Conservation (phyloP, 2,113 vertebrate genomes). For the Oncorhynchus masou region DNA sequence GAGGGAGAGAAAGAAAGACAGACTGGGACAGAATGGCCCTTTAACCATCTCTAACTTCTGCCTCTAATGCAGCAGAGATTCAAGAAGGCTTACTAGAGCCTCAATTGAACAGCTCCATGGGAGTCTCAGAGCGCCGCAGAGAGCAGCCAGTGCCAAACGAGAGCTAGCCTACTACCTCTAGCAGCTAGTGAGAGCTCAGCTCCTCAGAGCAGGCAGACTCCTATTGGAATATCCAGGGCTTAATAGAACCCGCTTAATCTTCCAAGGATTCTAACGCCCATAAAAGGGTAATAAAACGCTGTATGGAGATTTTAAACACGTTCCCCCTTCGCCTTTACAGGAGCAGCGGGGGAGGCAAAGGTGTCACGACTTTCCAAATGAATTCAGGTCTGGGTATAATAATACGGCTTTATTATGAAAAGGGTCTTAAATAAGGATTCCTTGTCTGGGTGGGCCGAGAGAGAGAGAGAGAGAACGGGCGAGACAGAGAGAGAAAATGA, state of each 20-base stretch:
- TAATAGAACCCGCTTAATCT: conserved; percentile 77
- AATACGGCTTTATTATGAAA: conserved; percentile 35
- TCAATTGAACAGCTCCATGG: conserved; percentile 66
- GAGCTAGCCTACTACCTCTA: conserved; percentile 34
- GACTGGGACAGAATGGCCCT: conserved; percentile 31
- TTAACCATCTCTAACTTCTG: conserved; percentile 57
- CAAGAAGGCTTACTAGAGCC: conserved; percentile 60
- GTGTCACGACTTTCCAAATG: conserved; percentile 60
- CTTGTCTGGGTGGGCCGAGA: conserved; percentile 45
- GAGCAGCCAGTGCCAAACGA: conserved; percentile 49
- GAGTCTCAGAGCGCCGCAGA: conserved; percentile 25
- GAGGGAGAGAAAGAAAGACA: conserved; percentile 23
- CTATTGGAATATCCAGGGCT: conserved; percentile 79
- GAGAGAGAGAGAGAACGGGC: no score
- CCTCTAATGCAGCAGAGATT: conserved; percentile 57
- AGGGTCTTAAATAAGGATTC: conserved; percentile 57
- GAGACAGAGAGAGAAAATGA: no score
- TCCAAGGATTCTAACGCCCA: conserved; percentile 66
- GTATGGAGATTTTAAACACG: conserved; percentile 42
- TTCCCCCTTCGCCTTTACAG: conserved; percentile 35
- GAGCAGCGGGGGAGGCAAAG: conserved; percentile 53
- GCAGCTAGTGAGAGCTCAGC: conserved; percentile 66
- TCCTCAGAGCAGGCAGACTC: conserved; percentile 64
- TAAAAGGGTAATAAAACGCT: conserved; percentile 64
- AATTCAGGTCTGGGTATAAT: conserved; percentile 52